Base-by-base conservation (phyloP, 2,797 vertebrate genomes). In the Phylloscopus collybita region DNA sequence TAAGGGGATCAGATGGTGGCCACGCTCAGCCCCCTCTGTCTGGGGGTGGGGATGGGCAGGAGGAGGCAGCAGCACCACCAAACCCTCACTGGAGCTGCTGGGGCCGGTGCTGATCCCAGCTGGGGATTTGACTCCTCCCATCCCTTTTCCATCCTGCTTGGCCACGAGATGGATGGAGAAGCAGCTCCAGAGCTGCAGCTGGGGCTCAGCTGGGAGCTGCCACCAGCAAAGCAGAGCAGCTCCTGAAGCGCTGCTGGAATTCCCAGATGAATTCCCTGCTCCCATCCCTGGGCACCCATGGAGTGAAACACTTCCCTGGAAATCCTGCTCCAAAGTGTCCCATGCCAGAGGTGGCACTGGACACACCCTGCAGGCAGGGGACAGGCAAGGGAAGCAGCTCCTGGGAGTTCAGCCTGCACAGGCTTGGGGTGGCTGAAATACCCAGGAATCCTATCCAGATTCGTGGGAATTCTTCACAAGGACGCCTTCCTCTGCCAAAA, bases 221-320 rank as follows among this genome's bases (percentile, higher is more conserved):
- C 3, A 42, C 42, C 73, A 62, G 72, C 47, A 27, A 40, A 86
- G 56, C 5, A 16, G 44, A 83, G 56, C 83, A 49, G 32, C 69
- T 75, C 76, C 80, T 34, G 13, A 42, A 40, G 29, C 1, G 34
- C 53, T 74, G 57, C 69, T 70, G 36, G 12, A 29, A 45, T 26
- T 53, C 11, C 67, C 49, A 17, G 75, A 21, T 29, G 27, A 30
- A 62, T 51, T 71, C 82, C 44, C 83, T 80, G 67, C 22, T 72
- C 67, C n/a, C 14, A 9, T 25, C 32, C 14, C 40, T 1, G 1
- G 6, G 34, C 40, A 45, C 30, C 32, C 51, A 5, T 0, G 2
- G 12, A 16, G 10, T 0, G 0, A 16, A 50, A 36, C 0, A 0
- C 20, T 36, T 56, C 38, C 47, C n/a, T 44, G 49, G 57, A 22